These are phyloP conservation scores for Brachionus angularis DNA, from an alignment of 1,140 invertebrate genomes.

Conservation along the genomic window DNA sequence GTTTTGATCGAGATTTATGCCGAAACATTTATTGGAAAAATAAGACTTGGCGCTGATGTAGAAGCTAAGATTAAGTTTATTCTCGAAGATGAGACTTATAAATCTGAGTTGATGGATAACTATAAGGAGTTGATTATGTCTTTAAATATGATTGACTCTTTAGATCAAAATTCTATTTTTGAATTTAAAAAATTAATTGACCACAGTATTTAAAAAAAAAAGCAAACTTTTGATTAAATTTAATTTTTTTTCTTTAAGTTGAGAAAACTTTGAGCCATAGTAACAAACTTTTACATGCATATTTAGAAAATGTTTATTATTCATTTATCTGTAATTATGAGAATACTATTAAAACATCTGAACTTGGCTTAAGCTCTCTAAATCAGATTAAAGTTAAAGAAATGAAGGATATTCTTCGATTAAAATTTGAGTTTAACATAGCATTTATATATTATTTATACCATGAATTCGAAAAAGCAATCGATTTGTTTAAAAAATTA, in stretches of 20 bases:
- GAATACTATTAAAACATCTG: neutral
- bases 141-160: neutral
- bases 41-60: neutral
- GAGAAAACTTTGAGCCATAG: neutral
- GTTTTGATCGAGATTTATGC: slow-evolving; percentile 32
- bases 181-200: slow-evolving; percentile 36
- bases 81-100: slow-evolving; percentile 1
- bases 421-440: slow-evolving; percentile 22
- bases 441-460: slow-evolving; percentile 2
- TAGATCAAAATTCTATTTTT: slow-evolving; percentile 4
- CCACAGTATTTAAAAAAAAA: neutral
- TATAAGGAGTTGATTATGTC: neutral
- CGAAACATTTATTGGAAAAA: slow-evolving; percentile 18
- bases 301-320: slow-evolving; percentile 26
- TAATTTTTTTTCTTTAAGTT: neutral
- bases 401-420: neutral
- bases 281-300: slow-evolving; percentile 4
- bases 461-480: slow-evolving; percentile 21
- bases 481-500: slow-evolving; percentile 13
- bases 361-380: neutral
- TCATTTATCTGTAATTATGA: slow-evolving; percentile 8
- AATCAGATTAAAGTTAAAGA: slow-evolving; percentile 10
- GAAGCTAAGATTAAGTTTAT: neutral
- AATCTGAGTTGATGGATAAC: neutral
- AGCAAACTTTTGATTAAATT: neutral